Percentiles rank a stretch among this genome's conserved stretches.
Evolutionary conservation across 2,888 invertebrate genomes (phyloP).

Genomic region (Lepidochrysops patricia): DNA sequence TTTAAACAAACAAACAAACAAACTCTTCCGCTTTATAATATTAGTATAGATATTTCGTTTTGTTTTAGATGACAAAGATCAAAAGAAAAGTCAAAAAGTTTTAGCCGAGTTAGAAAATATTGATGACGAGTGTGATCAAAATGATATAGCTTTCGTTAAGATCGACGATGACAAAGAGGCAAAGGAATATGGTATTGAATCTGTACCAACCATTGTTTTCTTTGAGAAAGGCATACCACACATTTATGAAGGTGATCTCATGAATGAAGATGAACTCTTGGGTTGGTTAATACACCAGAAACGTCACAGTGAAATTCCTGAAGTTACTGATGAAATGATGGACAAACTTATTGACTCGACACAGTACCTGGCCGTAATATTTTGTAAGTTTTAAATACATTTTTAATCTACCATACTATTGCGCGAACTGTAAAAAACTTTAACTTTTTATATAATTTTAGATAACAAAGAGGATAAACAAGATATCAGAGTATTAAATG

Average conservation of each 20-base stretch:
- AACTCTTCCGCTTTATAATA: too few relatives aligned
- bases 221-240: conserved; percentile 84
- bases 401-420: neutral
- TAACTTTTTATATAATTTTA: conserved; percentile 35
- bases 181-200: conserved; percentile 90
- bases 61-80: conserved; percentile 88
- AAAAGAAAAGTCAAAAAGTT: conserved; percentile 91
- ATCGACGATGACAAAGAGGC: conserved; percentile 92
- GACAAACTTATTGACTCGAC: conserved; percentile 88
- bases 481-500: conserved; percentile 89
- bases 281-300: conserved; percentile 95
- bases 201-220: conserved; percentile 86
- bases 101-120: conserved; percentile 91
- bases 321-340: conserved; percentile 95
- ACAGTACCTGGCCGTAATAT: conserved; percentile 89
- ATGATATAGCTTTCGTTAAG: conserved; percentile 93
- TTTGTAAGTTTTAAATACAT: conserved; percentile 79
- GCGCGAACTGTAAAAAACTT: neutral
- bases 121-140: conserved; percentile 94
- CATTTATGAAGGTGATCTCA: conserved; percentile 87
- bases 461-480: conserved; percentile 94
- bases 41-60: neutral
- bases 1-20: too few relatives aligned
- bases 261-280: conserved; percentile 91
- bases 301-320: conserved; percentile 91